Conservation (phyloP, 2,888 invertebrate genomes). For the Eudasyphora cyanicolor region DNA sequence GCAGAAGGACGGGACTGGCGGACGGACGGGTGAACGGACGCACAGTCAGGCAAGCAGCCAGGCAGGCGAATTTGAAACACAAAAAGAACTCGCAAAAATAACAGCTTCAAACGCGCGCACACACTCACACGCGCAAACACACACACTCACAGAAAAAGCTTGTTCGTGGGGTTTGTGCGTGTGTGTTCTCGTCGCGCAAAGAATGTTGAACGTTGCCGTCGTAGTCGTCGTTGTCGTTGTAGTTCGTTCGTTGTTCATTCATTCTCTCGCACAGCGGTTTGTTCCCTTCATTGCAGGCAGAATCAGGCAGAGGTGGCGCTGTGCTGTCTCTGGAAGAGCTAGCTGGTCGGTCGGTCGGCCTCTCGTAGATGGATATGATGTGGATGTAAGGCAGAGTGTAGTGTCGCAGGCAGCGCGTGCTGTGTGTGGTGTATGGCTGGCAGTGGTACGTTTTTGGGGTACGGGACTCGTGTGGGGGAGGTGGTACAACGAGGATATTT, state of each 20-base stretch:
- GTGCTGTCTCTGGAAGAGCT: slow-evolving; percentile 21
- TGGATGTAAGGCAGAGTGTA: slow-evolving; percentile 11
- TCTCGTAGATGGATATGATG: neutral
- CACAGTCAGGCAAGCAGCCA: neutral
- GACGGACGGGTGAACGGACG: neutral
- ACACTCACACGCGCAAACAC: neutral
- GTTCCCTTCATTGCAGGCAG: neutral
- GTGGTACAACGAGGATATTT: neutral
- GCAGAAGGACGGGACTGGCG: neutral
- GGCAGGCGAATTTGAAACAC: slow-evolving; percentile 4
- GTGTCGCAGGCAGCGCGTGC: slow-evolving; percentile 3
- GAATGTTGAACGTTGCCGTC: slow-evolving; percentile 20
- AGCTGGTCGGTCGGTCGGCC: slow-evolving; percentile 25
- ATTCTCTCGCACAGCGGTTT: slow-evolving; percentile 24
- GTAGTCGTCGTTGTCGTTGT: slow-evolving; percentile 9
- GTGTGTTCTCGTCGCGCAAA: slow-evolving; percentile 1
- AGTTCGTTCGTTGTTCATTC: slow-evolving; percentile 9
- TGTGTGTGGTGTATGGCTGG: neutral
- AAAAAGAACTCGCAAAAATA: slow-evolving; percentile 20
- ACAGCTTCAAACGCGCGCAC: slow-evolving; percentile 13
- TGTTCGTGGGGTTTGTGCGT: slow-evolving; percentile 19
- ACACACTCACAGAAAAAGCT: neutral
- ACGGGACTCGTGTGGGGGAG: neutral
- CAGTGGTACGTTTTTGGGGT: neutral
- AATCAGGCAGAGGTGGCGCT: slow-evolving; percentile 17